phyloP scores from a whole-genome alignment of 2,113 vertebrate species.

The Monarcha castaneiventris region DNA sequence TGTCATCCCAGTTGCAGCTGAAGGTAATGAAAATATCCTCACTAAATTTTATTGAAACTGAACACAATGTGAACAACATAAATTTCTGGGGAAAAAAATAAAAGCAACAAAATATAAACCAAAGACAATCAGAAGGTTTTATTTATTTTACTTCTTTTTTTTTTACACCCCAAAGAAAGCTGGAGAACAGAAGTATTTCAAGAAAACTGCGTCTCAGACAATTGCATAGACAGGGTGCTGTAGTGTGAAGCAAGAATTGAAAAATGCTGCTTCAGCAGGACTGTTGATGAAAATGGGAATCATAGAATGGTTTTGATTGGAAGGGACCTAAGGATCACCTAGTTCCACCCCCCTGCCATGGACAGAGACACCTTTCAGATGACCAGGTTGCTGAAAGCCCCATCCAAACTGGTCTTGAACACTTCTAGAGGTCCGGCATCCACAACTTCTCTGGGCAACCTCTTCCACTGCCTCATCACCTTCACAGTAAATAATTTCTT shows the following conservation, averaged over 20 bases:
- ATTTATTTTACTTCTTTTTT: neutral
- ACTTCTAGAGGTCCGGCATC: accelerated
- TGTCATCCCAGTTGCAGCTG: neutral
- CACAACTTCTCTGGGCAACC: neutral
- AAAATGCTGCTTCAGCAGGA: neutral
- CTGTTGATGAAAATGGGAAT: neutral
- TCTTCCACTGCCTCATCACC: neutral
- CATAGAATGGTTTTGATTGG: neutral
- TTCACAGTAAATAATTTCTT: neutral
- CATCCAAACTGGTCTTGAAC: neutral
- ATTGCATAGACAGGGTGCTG: neutral
- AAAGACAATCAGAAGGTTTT: neutral
- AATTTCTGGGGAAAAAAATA: neutral
- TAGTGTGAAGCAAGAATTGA: neutral
- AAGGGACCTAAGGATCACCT: neutral
- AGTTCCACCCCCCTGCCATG: neutral
- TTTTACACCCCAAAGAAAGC: neutral
- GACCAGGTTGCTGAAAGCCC: neutral
- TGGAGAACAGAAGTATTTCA: neutral
- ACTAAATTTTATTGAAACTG: neutral
- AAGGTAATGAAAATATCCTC: neutral
- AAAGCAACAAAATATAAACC: neutral
- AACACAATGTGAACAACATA: neutral
- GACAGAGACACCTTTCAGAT: neutral
- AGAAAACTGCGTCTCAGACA: neutral